phyloP scores from a whole-genome alignment of 2,888 invertebrate genomes.

The Endotricha flammealis region DNA sequence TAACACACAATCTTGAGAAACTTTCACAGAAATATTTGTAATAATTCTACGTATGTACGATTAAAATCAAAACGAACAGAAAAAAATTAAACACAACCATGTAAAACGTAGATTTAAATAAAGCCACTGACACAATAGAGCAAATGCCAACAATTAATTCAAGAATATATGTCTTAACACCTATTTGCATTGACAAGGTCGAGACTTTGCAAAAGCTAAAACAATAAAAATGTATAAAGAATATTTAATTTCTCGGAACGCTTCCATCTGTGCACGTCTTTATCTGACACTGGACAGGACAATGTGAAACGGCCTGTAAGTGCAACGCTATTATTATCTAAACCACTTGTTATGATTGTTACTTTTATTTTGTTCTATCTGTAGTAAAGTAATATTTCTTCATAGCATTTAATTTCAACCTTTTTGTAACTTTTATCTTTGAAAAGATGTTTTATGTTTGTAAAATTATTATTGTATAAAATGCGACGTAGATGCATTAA shows the following conservation, averaged over 20 bases:
- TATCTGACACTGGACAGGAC: conserved; percentile 36
- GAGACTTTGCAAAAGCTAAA: conserved; percentile 35
- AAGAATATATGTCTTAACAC: conserved; percentile 15
- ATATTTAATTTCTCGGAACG: conserved; percentile 39
- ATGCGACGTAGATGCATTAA: no score
- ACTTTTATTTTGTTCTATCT: not conserved
- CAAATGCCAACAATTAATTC: conserved; percentile 10
- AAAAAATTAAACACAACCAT: no score
- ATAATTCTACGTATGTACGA: no score
- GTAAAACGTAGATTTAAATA: not conserved
- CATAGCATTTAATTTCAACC: no score
- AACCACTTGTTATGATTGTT: not conserved
- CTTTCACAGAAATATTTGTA: no score
- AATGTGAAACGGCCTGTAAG: conserved; percentile 46
- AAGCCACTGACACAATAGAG: not conserved
- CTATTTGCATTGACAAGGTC: conserved; percentile 48
- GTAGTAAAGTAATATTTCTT: no score
- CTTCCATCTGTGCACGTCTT: conserved; percentile 63
- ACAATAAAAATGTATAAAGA: conserved; percentile 41
- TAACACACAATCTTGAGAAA: no score
- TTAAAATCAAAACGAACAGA: no score
- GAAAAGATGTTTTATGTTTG: no score
- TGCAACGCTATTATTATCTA: conserved; percentile 16
- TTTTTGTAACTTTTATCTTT: no score
- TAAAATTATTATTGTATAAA: no score